These are phyloP conservation scores for Uropsilus gracilis DNA, from an alignment of 2,113 vertebrate genomes.

Conservation along the genomic window DNA sequence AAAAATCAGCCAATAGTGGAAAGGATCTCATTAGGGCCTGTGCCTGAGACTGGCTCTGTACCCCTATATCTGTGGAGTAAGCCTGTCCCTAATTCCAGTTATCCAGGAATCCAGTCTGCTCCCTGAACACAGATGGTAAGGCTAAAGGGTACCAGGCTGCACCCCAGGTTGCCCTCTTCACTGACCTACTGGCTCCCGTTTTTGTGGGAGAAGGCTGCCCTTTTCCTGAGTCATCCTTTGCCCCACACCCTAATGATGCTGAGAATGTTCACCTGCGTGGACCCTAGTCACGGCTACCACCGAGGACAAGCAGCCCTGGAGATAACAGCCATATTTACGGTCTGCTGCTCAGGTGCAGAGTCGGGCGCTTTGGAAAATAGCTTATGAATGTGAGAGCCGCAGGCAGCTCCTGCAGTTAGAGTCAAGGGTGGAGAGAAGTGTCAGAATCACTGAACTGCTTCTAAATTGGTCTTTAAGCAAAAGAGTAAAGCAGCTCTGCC, in stretches of 20 bases:
- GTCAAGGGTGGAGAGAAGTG: conserved; percentile 71
- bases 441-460: conserved; percentile 60
- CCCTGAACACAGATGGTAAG: neutral
- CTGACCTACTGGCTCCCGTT: neutral
- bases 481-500: conserved; percentile 30
- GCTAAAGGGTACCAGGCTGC: neutral
- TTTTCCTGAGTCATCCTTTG: neutral
- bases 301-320: neutral
- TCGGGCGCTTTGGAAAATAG: neutral
- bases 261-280: neutral
- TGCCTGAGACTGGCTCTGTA: neutral
- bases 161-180: neutral
- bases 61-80: fast-evolving
- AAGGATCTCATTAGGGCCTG: neutral
- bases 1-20: neutral
- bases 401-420: neutral
- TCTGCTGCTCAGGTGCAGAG: neutral
- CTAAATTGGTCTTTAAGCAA: conserved; percentile 73
- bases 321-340: neutral
- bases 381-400: neutral
- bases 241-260: neutral
- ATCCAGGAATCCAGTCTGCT: neutral
- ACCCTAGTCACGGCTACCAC: neutral
- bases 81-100: neutral
- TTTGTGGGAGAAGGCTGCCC: neutral